A percentile compares a stretch with the other conserved stretches of the same genome.
These are phyloP conservation scores for Leptestheria dahalacensis DNA, from an alignment of 1,140 invertebrate species.

Conservation along the genomic window DNA sequence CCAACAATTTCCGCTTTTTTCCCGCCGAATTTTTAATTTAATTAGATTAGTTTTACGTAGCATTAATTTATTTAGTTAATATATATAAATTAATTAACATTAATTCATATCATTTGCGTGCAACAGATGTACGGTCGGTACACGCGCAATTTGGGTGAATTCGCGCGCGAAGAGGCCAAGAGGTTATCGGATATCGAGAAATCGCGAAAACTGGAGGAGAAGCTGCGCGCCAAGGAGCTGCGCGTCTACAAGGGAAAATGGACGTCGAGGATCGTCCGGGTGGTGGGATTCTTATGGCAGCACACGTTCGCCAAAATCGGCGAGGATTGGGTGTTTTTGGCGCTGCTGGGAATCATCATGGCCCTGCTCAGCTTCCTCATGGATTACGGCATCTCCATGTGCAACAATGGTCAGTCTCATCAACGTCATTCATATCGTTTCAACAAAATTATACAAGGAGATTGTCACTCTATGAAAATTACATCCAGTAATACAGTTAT, in stretches of 20 bases:
- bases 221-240: conserved; percentile 28
- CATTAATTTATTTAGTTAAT: too few species aligned
- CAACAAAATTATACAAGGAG: too few species aligned
- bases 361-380: conserved; percentile 86
- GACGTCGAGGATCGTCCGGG: conserved; percentile 33
- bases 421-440: not conserved
- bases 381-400: conserved; percentile 86
- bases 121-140: conserved; percentile 91
- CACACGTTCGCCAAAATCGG: conserved; percentile 75
- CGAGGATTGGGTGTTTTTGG: conserved; percentile 95
- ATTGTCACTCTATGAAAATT: not conserved
- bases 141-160: conserved; percentile 83
- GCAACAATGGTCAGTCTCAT: conserved; percentile 62
- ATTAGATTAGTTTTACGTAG: too few species aligned
- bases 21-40: too few species aligned
- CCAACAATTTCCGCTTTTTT: too few species aligned
- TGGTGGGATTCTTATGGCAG: conserved; percentile 44
- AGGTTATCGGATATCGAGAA: conserved; percentile 56
- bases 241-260: conserved; percentile 33
- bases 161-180: conserved; percentile 75
- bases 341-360: conserved; percentile 87
- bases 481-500: not conserved
- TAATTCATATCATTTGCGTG: not conserved
- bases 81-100: too few species aligned
- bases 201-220: conserved; percentile 55